These are phyloP conservation scores for Hephaestus fuliginosus DNA, from an alignment of 2,797 vertebrate genomes.

Conservation along the genomic window DNA sequence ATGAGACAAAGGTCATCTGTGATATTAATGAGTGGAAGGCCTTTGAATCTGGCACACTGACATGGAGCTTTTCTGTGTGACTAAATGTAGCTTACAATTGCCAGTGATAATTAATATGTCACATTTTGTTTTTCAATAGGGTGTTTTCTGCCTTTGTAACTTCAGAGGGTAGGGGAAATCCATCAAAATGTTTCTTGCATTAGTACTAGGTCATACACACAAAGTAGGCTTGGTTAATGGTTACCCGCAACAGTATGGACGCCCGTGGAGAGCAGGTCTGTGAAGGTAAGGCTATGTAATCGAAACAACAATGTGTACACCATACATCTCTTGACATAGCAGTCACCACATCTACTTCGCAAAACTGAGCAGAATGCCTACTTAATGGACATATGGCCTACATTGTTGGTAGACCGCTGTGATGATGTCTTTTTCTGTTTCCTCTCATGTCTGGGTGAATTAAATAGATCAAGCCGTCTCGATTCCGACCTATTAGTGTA, in stretches of 20 bases:
- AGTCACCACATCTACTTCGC: conserved; percentile 41
- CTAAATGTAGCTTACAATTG: conserved; percentile 50
- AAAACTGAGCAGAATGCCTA: conserved; percentile 47
- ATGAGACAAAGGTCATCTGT: conserved; percentile 67
- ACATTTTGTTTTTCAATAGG: conserved; percentile 63
- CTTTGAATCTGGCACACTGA: conserved; percentile 68
- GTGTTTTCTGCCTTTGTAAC: conserved; percentile 56
- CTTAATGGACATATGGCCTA: conserved; percentile 65
- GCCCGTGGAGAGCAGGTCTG: conserved; percentile 40
- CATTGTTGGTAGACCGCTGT: conserved; percentile 59
- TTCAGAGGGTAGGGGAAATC: conserved; percentile 57
- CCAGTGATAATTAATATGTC: conserved; percentile 70
- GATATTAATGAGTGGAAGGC: conserved; percentile 65
- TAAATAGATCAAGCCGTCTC: conserved; percentile 65
- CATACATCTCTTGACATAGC: conserved; percentile 66
- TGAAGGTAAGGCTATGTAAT: conserved; percentile 55
- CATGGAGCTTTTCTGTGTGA: conserved; percentile 57
- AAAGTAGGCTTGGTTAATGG: conserved; percentile 76
- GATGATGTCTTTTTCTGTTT: conserved; percentile 62
- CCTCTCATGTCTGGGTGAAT: conserved; percentile 63
- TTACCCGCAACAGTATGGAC: conserved; percentile 60
- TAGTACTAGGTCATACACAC: conserved; percentile 56
- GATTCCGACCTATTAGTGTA: conserved; percentile 45
- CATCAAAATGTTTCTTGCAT: conserved; percentile 72
- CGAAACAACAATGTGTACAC: conserved; percentile 42